phyloP scores from a whole-genome alignment of 2,888 invertebrate species.

The Yponomeuta cagnagella region DNA sequence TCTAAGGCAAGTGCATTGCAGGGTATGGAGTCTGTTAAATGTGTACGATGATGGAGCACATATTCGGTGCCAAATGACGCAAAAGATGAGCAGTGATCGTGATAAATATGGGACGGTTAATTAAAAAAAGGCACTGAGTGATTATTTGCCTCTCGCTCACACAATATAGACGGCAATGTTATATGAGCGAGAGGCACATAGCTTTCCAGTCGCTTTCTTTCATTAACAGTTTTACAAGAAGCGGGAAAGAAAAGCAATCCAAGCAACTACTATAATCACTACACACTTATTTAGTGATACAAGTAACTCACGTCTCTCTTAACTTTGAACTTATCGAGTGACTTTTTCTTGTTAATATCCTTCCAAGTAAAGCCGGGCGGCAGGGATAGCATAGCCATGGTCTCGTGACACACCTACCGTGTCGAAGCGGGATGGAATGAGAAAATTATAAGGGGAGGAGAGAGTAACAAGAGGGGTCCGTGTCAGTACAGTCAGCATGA shows the following conservation, averaged over 20 bases:
- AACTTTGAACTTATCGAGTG: conserved; percentile 10
- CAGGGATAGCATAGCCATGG: conserved; percentile 55
- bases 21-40: neutral
- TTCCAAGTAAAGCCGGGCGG: conserved; percentile 67
- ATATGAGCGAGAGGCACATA: too few species aligned
- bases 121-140: too few species aligned
- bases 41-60: neutral
- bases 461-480: neutral
- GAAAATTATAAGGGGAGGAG: neutral
- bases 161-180: too few species aligned
- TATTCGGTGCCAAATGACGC: neutral
- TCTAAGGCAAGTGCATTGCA: too few species aligned
- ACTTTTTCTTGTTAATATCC: conserved; percentile 49
- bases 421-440: conserved; percentile 50
- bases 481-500: neutral
- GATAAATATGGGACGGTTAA: too few species aligned
- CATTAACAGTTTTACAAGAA: neutral
- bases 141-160: too few species aligned
- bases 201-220: too few species aligned
- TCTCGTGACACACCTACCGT: conserved; percentile 59
- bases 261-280: neutral
- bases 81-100: neutral
- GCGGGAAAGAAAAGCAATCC: neutral
- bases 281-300: neutral
- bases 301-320: conserved; percentile 11